Conservation (phyloP, 2,888 invertebrate genomes). For the Latrodectus elegans region DNA sequence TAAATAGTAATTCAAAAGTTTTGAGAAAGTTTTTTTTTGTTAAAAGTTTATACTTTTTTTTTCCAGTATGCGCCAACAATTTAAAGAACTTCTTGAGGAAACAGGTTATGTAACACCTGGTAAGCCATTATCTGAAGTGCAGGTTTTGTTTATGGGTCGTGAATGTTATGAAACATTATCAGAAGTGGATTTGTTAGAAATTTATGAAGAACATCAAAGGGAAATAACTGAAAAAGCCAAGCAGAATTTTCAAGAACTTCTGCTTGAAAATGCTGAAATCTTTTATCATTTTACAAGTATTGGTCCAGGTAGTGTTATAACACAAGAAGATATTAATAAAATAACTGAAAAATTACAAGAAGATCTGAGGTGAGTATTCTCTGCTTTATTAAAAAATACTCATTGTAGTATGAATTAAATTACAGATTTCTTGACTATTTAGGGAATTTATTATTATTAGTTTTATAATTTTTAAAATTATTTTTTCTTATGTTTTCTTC, state of each 20-base stretch:
- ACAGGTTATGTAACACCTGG: constrained; percentile 96
- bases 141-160: constrained; percentile 90
- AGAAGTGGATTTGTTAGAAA: constrained; percentile 91
- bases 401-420: too few relatives aligned
- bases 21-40: too few relatives aligned
- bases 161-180: constrained; percentile 94
- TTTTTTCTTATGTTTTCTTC: too few relatives aligned
- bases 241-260: constrained; percentile 91
- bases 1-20: too few relatives aligned
- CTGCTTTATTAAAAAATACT: too few relatives aligned
- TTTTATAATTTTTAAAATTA: too few relatives aligned
- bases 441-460: too few relatives aligned
- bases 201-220: constrained; percentile 94
- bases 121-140: constrained; percentile 91
- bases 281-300: constrained; percentile 95
- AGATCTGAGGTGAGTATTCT: constrained; percentile 84
- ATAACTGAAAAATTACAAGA: constrained; percentile 93
- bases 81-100: constrained; percentile 92
- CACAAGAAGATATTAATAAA: constrained; percentile 94
- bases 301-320: constrained; percentile 89
- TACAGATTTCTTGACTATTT: too few relatives aligned
- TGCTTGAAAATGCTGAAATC: constrained; percentile 92
- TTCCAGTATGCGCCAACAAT: constrained; percentile 91
- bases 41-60: too few relatives aligned
- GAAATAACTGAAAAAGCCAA: constrained; percentile 91